Base-by-base conservation (phyloP, 2,797 vertebrate genomes). In the Poeciliopsis turneri region DNA sequence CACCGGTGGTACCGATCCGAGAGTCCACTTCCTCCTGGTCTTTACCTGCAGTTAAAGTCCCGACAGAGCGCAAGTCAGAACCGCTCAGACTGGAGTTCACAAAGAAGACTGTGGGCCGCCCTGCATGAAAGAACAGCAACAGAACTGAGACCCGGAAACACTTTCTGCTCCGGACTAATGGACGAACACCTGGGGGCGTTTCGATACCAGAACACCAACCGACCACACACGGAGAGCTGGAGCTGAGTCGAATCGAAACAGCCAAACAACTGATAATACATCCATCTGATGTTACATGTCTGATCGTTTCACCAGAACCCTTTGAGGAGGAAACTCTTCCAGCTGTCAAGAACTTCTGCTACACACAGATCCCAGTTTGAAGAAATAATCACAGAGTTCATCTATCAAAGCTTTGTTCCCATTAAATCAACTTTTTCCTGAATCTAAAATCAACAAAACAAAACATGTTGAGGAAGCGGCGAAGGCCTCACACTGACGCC, bases 81-180 rank as follows among this genome's bases (percentile, higher is more conserved):
- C 36, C 8, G 12, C 33, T 57, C 51, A 16, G 72, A 53, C 23
- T 90, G 83, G 96, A 95, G 78, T 92, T 92, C 94, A 95, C 94
- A 93, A 97, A 97, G 47, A 94, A 95, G 49, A 96, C 94, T 91
- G 96, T 92, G 81, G 97, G 95, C 82, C 93, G 95, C 90, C 96
- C 96, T 95, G 96, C 85, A 77, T 80, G 84, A 76, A 79, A 76
- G 59, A 64, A 47, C 33, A 74, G 46, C 47, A 72, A 28, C 28
- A 72, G 18, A 25, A 39, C 33, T 73, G 72, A 53, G 25, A 39
- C 72, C 18, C 0, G 23, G 45, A 72, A 70, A 61, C 28, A 7
- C 46, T 3, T 6, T 36, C 71, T 51, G 64, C 45, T 30, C n/a
- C n/a, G 1, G n/a, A 30, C n/a, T 10, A 39, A 70, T 15, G 25